Evolutionary conservation across 2,888 invertebrate species (phyloP).

Genomic region (Sphinx pinastri): DNA sequence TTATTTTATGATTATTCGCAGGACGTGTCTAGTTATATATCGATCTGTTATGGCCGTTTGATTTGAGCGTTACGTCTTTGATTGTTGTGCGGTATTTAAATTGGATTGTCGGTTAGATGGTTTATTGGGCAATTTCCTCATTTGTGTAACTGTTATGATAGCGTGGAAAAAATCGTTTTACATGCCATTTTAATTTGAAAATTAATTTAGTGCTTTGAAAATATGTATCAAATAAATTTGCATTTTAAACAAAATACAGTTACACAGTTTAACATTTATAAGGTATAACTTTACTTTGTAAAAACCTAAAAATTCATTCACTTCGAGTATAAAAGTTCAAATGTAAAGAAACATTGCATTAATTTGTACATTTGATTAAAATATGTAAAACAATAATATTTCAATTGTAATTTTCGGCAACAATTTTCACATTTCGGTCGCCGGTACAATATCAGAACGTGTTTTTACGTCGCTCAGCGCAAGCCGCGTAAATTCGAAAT

Average conservation of each 20-base stretch:
- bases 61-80: conserved; percentile 4
- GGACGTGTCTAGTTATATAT: conserved; percentile 8
- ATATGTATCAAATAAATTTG: too few relatives aligned
- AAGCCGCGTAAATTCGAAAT: conserved; percentile 67
- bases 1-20: conserved; percentile 58
- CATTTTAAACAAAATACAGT: too few relatives aligned
- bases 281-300: too few relatives aligned
- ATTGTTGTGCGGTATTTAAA: conserved; percentile 9
- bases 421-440: conserved; percentile 19
- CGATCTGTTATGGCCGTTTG: neutral
- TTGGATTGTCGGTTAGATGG: neutral
- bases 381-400: conserved; percentile 42
- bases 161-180: neutral
- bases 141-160: conserved; percentile 14
- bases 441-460: conserved; percentile 40
- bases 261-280: too few relatives aligned
- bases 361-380: conserved; percentile 12
- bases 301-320: neutral
- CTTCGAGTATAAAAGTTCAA: neutral
- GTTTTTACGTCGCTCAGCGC: conserved; percentile 44
- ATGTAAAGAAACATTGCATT: conserved; percentile 9
- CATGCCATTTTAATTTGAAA: neutral
- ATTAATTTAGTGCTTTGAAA: too few relatives aligned
- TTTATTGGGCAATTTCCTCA: conserved; percentile 6
- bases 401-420: conserved; percentile 42